Evolutionary conservation across 2,113 vertebrate species (phyloP), one percentile per base, ranked within the genome.

Genomic region (Coreoperca whiteheadi): DNA sequence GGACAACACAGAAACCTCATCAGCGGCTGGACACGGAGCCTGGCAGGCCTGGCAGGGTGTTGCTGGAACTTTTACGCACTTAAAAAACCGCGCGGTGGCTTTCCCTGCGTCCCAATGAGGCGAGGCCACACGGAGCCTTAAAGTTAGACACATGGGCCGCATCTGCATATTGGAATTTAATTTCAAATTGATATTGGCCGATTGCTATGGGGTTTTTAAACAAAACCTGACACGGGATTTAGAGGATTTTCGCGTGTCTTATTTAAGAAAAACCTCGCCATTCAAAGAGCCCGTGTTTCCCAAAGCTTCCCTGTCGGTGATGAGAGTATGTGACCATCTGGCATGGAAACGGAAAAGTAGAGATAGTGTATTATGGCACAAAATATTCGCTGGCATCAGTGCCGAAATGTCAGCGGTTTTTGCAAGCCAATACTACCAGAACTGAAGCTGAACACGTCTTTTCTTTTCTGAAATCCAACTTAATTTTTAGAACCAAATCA

Each of bases 1-100:
- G 94, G 82, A 88, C 90, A 94, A 94, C 82, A 91, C 88, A 90
- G 76, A 92, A 53, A 81, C 77, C 20, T 72, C 71, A 86, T 93
- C 59, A 93, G 87, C 51, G 74, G 70, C 78, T 82, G 89, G 15
- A 78, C 66, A 1, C 57, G 20, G 30, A 64, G 54, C 59, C 61
- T n/a, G 37, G 23, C 53, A 28, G 65, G 41, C 65, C 61, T n/a
- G n/a, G n/a, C n/a, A n/a, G n/a, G n/a, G n/a, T n/a, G n/a, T n/a
- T n/a, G n/a, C n/a, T n/a, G n/a, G n/a, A 71, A 82, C 68, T 84
- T 74, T 77, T 16, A 46, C 15, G 25, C 79, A 53, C 20, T 59
- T 8, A 21, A 32, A n/a, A 64, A 57, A 72, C 21, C n/a, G 12
- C 18, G 56, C 46, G 3, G 0, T 15, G 80, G 81, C 15, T 81